Conservation (phyloP, 2,113 vertebrate species). For the Aldabrachelys gigantea region DNA sequence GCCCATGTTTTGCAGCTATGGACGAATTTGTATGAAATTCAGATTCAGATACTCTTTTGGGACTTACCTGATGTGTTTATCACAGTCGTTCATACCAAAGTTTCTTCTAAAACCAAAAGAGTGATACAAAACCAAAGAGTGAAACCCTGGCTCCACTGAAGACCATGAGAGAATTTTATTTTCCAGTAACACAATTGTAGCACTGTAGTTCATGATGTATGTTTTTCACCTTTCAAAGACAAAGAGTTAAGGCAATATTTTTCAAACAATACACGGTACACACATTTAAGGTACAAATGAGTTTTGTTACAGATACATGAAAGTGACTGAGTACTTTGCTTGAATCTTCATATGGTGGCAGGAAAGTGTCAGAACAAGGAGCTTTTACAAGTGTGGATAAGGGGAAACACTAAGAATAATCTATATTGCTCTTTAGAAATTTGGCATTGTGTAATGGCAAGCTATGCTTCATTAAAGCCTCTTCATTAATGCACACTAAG, state of each 20-base stretch:
- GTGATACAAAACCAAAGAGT: neutral
- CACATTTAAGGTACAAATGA: neutral
- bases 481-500: neutral
- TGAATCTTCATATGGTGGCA: neutral
- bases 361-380: neutral
- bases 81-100: neutral
- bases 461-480: neutral
- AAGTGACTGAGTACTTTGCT: neutral
- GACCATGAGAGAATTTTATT: neutral
- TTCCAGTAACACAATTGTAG: neutral
- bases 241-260: constrained; percentile 13
- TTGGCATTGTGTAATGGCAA: neutral
- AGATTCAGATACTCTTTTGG: neutral
- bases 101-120: neutral
- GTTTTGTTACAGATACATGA: neutral
- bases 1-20: no score
- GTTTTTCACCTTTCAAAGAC: neutral
- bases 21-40: neutral
- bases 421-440: neutral
- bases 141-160: neutral
- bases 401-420: neutral
- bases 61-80: neutral
- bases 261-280: neutral
- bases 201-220: neutral
- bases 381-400: neutral